Percentiles rank a stretch among this genome's conserved stretches.
phyloP scores from a whole-genome alignment of 2,797 vertebrate genomes.

The Poecilia velifera region DNA sequence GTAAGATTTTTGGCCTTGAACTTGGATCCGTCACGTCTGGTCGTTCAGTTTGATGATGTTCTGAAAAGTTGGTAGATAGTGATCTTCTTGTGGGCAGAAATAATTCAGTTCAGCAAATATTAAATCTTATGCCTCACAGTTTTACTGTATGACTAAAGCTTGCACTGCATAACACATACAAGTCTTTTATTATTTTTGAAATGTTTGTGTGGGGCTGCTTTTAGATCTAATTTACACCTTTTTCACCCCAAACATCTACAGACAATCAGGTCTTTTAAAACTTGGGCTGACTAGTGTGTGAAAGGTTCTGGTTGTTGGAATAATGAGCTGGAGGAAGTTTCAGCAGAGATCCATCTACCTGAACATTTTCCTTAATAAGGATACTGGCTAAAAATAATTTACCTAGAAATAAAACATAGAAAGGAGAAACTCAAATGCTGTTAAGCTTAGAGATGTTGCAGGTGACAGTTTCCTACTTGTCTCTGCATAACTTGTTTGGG shows the following conservation, averaged over 20 bases:
- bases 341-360: background rate
- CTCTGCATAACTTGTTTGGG: background rate
- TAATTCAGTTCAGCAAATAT: background rate
- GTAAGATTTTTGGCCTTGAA: background rate
- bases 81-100: background rate
- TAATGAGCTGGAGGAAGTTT: background rate
- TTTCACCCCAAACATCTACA: background rate
- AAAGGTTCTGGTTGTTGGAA: background rate
- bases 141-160: background rate
- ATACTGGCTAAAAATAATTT: background rate
- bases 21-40: background rate
- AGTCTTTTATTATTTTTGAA: background rate
- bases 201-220: background rate
- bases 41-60: background rate
- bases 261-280: background rate
- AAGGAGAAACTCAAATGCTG: background rate
- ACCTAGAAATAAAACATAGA: background rate
- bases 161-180: background rate
- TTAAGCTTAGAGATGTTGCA: background rate
- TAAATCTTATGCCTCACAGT: background rate
- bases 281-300: background rate
- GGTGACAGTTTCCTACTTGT: background rate
- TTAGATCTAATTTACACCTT: background rate
- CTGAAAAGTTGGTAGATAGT: background rate
- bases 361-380: background rate